Conservation (phyloP, 2,797 vertebrate species). For the Lindbergichthys nudifrons region DNA sequence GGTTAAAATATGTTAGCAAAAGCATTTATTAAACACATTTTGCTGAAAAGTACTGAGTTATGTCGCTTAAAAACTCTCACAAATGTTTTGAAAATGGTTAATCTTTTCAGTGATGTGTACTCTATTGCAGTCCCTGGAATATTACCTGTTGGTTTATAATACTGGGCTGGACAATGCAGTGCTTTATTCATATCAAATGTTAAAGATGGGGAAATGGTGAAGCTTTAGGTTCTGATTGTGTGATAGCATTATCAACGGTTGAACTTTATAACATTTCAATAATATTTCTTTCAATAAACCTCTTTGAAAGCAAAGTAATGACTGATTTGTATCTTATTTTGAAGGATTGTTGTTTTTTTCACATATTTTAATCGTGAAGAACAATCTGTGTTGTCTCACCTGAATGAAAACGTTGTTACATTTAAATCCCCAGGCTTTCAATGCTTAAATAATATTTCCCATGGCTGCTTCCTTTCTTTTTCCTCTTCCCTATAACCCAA, state of each 20-base stretch:
- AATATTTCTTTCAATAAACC: constrained; percentile 88
- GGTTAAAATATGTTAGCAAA: constrained; percentile 32
- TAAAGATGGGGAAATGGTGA: constrained; percentile 56
- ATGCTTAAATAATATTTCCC: neutral
- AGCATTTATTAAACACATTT: constrained; percentile 16
- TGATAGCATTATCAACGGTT: constrained; percentile 81
- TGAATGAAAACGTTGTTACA: neutral
- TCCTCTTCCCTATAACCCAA: neutral
- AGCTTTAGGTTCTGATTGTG: constrained; percentile 80
- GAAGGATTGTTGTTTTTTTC: neutral
- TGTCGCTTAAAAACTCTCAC: neutral
- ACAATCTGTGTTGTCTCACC: neutral
- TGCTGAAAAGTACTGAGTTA: constrained; percentile 3
- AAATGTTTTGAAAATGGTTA: constrained; percentile 17
- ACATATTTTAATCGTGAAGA: neutral
- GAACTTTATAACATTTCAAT: constrained; percentile 84
- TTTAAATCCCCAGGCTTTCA: no score
- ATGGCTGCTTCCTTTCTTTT: neutral
- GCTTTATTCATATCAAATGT: constrained; percentile 72
- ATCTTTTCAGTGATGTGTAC: constrained; percentile 6
- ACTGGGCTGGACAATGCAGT: constrained; percentile 27
- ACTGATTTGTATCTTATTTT: constrained; percentile 25
- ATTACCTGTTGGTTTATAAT: constrained; percentile 17
- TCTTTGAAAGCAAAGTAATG: constrained; percentile 77
- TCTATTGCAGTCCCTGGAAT: constrained; percentile 26